These are phyloP conservation scores for Danionella dracula DNA, from an alignment of 2,797 vertebrate genomes.

Conservation along the genomic window DNA sequence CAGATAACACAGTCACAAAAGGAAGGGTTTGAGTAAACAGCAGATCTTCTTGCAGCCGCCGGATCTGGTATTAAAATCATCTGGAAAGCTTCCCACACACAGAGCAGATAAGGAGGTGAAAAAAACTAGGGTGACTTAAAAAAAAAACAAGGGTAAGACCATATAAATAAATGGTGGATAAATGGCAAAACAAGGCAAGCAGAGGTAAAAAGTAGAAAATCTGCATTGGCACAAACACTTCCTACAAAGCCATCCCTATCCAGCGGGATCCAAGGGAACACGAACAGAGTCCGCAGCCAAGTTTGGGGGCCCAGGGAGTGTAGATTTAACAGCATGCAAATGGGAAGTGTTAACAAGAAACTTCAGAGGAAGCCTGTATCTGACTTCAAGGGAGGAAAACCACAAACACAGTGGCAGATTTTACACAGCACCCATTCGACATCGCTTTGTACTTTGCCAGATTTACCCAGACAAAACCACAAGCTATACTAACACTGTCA, in stretches of 20 bases:
- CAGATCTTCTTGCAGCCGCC: slow-evolving; percentile 7
- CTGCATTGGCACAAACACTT: slow-evolving; percentile 44
- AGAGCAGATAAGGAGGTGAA: slow-evolving; percentile 31
- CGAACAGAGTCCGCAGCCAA: slow-evolving; percentile 44
- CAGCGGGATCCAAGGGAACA: slow-evolving; percentile 35
- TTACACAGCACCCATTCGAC: slow-evolving; percentile 35
- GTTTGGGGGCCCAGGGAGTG: slow-evolving; percentile 27
- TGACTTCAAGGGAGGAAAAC: slow-evolving; percentile 44
- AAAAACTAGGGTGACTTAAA: neutral
- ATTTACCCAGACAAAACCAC: slow-evolving; percentile 23
- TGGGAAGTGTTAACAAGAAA: slow-evolving; percentile 58
- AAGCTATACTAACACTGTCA: slow-evolving; percentile 27
- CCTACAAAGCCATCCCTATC: slow-evolving; percentile 32
- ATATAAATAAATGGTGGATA: slow-evolving; percentile 17
- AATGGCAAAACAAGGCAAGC: slow-evolving; percentile 25
- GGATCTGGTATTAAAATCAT: slow-evolving; percentile 46
- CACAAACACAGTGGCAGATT: slow-evolving; percentile 50
- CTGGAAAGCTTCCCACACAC: slow-evolving; percentile 43
- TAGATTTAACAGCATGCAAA: slow-evolving; percentile 51
- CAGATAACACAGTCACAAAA: slow-evolving; percentile 29
- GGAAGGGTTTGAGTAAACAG: slow-evolving; percentile 31
- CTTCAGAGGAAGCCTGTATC: slow-evolving; percentile 36
- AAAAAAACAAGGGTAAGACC: slow-evolving; percentile 52
- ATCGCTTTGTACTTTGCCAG: slow-evolving; percentile 8
- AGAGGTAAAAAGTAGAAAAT: slow-evolving; percentile 33